Evolutionary conservation across 2,113 vertebrate genomes (phyloP), one percentile per base, ranked within the genome.

Genomic region (Lasiurus cinereus): DNA sequence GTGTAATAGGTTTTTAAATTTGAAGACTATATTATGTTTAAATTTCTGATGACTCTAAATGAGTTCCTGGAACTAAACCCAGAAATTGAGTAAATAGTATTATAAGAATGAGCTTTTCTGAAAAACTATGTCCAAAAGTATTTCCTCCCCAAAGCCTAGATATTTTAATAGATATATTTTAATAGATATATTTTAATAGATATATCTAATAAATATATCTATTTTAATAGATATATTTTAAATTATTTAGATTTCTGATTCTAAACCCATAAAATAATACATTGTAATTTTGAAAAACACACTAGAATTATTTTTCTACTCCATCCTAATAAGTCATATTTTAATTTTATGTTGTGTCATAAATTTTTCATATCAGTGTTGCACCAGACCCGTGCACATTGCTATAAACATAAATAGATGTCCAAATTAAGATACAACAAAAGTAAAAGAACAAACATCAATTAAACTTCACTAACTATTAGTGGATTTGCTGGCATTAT

Each of bases 281-380:
- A 67, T 69, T 92, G 15, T 70, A 92, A 92, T 73, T 93, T 80
- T 73, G 18, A 95, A 91, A 92, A 92, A 33, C 16, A 29, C 8
- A 36, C 31, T 74, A 6, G 5, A 88, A 73, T 92, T n/a, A 86
- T 72, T 89, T 83, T 18, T 39, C 39, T 39, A 39, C 39, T 39
- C 39, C 39, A 27, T 76, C 19, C 87, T 12, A 88, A 48, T 66
- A 39, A 74, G 29, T 64, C 39, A 54, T 7, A 70, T 85, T 88
- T 92, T 90, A 78, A 92, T 82, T 90, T 80, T 88, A 80, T 64
- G 24, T 83, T 39, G 39, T 39, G 39, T 39, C 39, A 64, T 85
- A 31, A 91, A 52, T 69, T 69, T 83, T 78, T 5, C 27, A 52
- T 43, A 22, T 52, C 36, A 39, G 39, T 69, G 11, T 94, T 84